phyloP scores from a whole-genome alignment of 2,888 invertebrate species.

The Gymnosoma rotundatum region DNA sequence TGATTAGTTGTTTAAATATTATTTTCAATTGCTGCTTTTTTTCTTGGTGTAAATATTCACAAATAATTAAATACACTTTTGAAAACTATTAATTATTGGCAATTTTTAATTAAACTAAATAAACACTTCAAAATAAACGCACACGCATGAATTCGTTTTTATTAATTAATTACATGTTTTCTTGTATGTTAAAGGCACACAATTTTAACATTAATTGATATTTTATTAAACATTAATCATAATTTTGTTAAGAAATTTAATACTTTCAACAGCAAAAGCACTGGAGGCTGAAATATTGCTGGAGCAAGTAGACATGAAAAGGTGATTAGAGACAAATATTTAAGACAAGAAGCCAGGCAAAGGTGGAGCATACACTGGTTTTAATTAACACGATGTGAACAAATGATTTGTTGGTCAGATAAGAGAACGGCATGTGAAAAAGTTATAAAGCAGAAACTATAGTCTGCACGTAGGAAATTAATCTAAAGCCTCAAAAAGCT shows the following conservation, averaged over 20 bases:
- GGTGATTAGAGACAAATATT: neutral
- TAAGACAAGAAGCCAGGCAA: slow-evolving; percentile 25
- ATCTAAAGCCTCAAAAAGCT: no score
- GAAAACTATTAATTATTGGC: slow-evolving; percentile 55
- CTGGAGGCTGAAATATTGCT: neutral
- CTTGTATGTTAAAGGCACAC: slow-evolving; percentile 33
- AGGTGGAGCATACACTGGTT: slow-evolving; percentile 1
- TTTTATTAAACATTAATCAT: slow-evolving; percentile 43
- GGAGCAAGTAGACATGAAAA: neutral
- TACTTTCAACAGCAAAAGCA: slow-evolving; percentile 12
- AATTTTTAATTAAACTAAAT: slow-evolving; percentile 33
- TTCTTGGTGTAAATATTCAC: neutral
- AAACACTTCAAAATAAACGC: slow-evolving; percentile 26
- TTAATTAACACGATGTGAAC: slow-evolving; percentile 21
- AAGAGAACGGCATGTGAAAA: no score
- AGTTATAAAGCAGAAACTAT: no score
- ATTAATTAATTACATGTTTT: slow-evolving; percentile 36
- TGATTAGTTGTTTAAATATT: neutral
- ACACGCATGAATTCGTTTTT: slow-evolving; percentile 24
- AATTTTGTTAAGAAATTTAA: slow-evolving; percentile 20
- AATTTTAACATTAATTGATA: slow-evolving; percentile 26
- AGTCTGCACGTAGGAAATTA: no score
- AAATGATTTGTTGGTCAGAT: no score
- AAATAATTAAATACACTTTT: slow-evolving; percentile 56
- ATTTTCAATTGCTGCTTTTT: neutral